Conservation (phyloP, 2,797 vertebrate genomes). For the Allobates femoralis region DNA sequence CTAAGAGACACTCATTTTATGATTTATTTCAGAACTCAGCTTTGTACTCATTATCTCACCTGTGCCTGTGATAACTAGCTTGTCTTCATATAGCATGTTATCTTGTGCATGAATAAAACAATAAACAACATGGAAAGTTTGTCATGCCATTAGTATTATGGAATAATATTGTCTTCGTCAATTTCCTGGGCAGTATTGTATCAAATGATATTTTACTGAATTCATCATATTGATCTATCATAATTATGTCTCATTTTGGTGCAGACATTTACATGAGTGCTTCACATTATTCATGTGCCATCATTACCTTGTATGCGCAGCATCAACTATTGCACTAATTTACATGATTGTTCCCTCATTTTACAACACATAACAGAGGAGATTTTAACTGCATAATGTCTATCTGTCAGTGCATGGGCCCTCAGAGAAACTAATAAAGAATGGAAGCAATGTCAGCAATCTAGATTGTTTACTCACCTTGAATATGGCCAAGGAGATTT, state of each 20-base stretch:
- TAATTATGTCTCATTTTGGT: too few species aligned
- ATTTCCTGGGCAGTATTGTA: background rate
- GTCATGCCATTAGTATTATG: background rate
- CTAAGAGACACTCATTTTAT: too few species aligned
- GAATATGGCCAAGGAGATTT: conserved; percentile 13
- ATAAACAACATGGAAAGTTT: background rate
- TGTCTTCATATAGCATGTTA: background rate
- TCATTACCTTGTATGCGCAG: background rate
- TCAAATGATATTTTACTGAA: background rate
- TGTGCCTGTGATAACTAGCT: background rate
- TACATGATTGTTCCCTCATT: background rate
- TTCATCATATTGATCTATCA: too few species aligned
- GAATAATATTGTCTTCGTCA: background rate
- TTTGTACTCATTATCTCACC: background rate
- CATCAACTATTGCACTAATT: background rate
- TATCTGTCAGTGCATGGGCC: background rate
- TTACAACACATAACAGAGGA: background rate
- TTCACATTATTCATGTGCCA: background rate
- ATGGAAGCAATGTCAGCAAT: conserved; percentile 17
- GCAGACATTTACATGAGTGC: background rate
- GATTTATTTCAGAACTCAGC: too few species aligned
- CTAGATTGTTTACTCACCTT: conserved; percentile 24
- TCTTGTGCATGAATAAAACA: background rate
- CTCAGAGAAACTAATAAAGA: background rate
- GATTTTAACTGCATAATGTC: background rate